Evolutionary conservation across 2,797 vertebrate species (phyloP).

Genomic region (Artibeus lituratus): DNA sequence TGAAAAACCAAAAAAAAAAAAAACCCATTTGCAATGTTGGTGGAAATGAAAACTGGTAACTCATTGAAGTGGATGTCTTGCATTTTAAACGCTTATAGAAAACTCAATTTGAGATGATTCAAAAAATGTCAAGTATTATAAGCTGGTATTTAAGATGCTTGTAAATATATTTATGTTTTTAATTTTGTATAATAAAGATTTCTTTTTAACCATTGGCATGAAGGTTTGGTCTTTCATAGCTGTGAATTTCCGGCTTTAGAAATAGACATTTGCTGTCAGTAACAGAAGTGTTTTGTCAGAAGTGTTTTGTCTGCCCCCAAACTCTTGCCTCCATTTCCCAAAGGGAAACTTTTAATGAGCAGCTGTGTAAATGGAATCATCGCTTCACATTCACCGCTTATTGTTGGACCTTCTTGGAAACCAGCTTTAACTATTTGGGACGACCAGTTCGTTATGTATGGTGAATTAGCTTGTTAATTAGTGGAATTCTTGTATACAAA

Average conservation of each 20-base stretch:
- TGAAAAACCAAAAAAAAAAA: slow-evolving; percentile 14
- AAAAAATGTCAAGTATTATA: slow-evolving; percentile 78
- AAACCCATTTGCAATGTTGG: slow-evolving; percentile 50
- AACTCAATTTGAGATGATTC: slow-evolving; percentile 69
- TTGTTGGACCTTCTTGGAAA: not conserved
- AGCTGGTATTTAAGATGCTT: slow-evolving; percentile 84
- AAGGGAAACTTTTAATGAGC: not conserved
- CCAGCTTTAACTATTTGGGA: not conserved
- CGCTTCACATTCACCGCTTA: not conserved
- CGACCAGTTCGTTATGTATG: not conserved
- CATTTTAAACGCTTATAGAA: slow-evolving; percentile 80
- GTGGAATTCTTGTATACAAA: not conserved
- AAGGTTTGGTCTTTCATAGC: slow-evolving; percentile 48
- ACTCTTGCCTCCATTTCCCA: not conserved
- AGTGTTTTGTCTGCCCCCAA: not conserved
- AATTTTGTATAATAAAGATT: slow-evolving; percentile 90
- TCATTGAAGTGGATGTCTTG: slow-evolving; percentile 55
- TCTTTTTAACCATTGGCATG: slow-evolving; percentile 77
- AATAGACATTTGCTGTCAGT: not conserved
- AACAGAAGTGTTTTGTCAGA: too few species aligned
- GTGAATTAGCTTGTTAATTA: not conserved
- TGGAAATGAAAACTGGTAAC: slow-evolving; percentile 47
- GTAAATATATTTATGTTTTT: slow-evolving; percentile 87
- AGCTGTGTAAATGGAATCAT: not conserved
- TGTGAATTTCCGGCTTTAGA: not conserved